phyloP scores from a whole-genome alignment of 2,888 invertebrate species.

The Drosophila niveifrons region DNA sequence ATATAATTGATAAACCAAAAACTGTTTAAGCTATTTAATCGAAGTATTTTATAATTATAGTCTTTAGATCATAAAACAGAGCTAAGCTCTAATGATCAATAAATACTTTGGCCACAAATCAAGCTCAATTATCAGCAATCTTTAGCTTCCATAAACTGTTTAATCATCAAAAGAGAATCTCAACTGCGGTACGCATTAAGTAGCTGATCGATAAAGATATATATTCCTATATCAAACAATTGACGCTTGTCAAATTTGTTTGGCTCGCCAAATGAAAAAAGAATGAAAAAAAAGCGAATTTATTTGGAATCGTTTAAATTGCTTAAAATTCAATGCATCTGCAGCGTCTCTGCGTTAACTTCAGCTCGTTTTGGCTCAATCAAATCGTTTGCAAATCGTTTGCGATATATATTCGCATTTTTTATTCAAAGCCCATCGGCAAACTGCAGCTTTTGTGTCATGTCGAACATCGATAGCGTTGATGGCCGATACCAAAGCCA shows the following conservation, averaged over 20 bases:
- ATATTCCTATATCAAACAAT: slow-evolving; percentile 62
- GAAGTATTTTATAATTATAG: too few species aligned
- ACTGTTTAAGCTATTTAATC: too few species aligned
- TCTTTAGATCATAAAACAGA: too few species aligned
- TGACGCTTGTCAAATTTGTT: slow-evolving; percentile 50
- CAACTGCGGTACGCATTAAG: neutral
- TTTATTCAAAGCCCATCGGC: slow-evolving; percentile 77
- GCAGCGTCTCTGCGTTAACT: slow-evolving; percentile 37
- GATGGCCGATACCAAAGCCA: slow-evolving; percentile 19
- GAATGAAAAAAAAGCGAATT: slow-evolving; percentile 17
- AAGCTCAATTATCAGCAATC: neutral
- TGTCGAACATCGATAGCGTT: slow-evolving; percentile 62
- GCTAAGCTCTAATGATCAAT: too few species aligned
- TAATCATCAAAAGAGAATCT: neutral
- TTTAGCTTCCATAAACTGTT: neutral
- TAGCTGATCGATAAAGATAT: slow-evolving; percentile 43
- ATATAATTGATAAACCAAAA: too few species aligned
- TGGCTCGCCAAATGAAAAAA: neutral
- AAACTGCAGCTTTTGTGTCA: slow-evolving; percentile 78
- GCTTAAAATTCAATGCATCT: slow-evolving; percentile 77
- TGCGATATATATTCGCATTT: slow-evolving; percentile 61
- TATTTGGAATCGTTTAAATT: slow-evolving; percentile 58
- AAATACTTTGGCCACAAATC: neutral
- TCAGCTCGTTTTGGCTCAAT: slow-evolving; percentile 40
- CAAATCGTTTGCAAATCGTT: slow-evolving; percentile 67